These are phyloP conservation scores for Drosophila ustulata DNA, from an alignment of 2,888 invertebrate genomes.

Conservation along the genomic window DNA sequence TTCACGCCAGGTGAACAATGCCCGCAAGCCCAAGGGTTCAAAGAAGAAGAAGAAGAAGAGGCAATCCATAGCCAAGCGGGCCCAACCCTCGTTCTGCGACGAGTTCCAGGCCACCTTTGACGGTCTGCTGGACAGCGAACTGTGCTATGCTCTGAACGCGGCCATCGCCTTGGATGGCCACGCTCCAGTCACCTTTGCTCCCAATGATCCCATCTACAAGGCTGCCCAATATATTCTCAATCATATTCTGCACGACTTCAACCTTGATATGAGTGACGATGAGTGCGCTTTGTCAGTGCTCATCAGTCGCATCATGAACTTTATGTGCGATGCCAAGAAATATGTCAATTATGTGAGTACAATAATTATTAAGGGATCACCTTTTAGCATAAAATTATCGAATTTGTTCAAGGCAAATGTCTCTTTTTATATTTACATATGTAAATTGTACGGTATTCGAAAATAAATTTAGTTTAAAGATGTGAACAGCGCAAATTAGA, in stretches of 20 bases:
- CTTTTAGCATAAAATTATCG: too few relatives aligned
- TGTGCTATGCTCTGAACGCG: conserved; percentile 79
- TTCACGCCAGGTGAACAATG: conserved; percentile 1
- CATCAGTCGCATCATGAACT: conserved; percentile 63
- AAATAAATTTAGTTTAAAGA: too few relatives aligned
- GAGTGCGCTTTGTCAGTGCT: conserved; percentile 56
- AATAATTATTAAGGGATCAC: too few relatives aligned
- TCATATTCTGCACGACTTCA: conserved; percentile 75
- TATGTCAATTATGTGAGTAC: conserved; percentile 78
- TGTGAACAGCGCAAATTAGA: too few relatives aligned
- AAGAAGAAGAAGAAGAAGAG: conserved; percentile 43
- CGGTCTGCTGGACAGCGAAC: conserved; percentile 72
- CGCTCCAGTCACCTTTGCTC: conserved; percentile 56
- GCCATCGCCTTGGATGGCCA: conserved; percentile 75
- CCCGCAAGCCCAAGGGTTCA: conserved; percentile 25
- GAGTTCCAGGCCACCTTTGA: conserved; percentile 72
- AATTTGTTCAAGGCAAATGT: too few relatives aligned
- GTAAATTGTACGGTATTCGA: too few relatives aligned
- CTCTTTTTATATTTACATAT: too few relatives aligned
- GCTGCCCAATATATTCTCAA: conserved; percentile 82
- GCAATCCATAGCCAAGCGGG: background rate
- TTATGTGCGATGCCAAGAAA: conserved; percentile 78
- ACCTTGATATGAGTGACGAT: conserved; percentile 79
- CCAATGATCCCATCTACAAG: conserved; percentile 80
- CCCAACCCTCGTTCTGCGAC: conserved; percentile 48